Percentiles rank a stretch among this genome's conserved stretches.
Evolutionary conservation across 2,888 invertebrate species (phyloP).

Genomic region (Sympetrum striolatum): DNA sequence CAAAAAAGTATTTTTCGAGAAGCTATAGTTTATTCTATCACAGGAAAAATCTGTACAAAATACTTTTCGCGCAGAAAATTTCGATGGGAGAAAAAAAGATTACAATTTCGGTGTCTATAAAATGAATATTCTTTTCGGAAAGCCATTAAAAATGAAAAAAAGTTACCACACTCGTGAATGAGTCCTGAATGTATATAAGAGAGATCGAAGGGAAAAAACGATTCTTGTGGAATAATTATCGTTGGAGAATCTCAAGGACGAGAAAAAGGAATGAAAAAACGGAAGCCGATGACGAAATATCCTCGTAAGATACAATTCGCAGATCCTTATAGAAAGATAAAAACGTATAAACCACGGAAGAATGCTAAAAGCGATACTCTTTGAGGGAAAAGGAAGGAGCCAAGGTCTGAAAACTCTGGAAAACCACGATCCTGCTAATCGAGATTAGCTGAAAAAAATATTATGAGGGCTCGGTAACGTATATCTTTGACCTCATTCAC

Average conservation of each 20-base stretch:
- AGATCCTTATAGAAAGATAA: neutral
- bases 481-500: neutral
- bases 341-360: neutral
- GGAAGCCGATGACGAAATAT: neutral
- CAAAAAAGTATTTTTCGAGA: no score
- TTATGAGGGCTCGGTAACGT: neutral
- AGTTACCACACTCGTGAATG: neutral
- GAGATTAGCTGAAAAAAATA: neutral
- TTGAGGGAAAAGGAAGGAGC: neutral
- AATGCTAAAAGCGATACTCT: neutral
- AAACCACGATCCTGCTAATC: neutral
- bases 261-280: neutral
- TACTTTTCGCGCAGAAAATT: no score
- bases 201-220: neutral
- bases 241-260: conserved; percentile 22
- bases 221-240: neutral
- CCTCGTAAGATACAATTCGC: neutral
- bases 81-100: no score
- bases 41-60: no score
- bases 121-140: no score
- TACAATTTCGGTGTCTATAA: no score
- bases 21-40: no score
- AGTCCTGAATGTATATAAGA: neutral
- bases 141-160: neutral
- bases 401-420: neutral